These are phyloP conservation scores for Hydrophis major DNA, from an alignment of 2,797 vertebrate genomes.

Conservation along the genomic window DNA sequence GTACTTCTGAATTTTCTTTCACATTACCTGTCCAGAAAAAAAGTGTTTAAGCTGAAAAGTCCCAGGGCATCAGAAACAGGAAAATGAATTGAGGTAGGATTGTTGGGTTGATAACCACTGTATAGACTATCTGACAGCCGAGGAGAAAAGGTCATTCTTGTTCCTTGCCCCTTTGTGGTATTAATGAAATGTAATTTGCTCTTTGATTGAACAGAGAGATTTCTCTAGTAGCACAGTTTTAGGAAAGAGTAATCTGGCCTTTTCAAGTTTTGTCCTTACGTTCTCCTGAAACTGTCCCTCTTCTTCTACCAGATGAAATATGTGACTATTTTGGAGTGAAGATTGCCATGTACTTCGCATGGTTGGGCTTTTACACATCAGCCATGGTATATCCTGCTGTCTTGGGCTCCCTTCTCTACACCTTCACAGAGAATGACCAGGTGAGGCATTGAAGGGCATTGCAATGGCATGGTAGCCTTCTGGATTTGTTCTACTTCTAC, in stretches of 20 bases:
- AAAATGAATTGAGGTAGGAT: background rate
- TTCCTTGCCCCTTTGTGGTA: background rate
- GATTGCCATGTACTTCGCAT: slow-evolving; percentile 97
- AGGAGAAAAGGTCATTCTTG: background rate
- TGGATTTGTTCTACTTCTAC: background rate
- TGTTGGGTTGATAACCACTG: background rate
- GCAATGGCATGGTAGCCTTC: background rate
- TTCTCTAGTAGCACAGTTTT: background rate
- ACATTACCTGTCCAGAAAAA: background rate
- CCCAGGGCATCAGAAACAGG: background rate
- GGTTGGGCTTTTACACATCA: slow-evolving; percentile 97
- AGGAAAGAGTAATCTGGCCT: background rate
- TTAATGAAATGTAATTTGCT: background rate
- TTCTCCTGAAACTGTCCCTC: background rate
- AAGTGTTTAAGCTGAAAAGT: background rate
- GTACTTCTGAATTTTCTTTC: background rate
- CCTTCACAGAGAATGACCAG: slow-evolving; percentile 92
- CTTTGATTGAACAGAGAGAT: background rate
- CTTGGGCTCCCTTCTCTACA: slow-evolving; percentile 92
- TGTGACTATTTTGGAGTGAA: slow-evolving; percentile 98
- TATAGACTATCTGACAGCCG: background rate
- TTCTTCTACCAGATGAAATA: slow-evolving; percentile 84
- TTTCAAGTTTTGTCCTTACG: background rate
- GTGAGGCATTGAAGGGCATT: slow-evolving; percentile 63
- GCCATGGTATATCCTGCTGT: slow-evolving; percentile 96